A percentile compares a stretch with the other conserved stretches of the same genome.
These are phyloP conservation scores for Amblyopsis hoosieri DNA, from an alignment of 2,797 vertebrate species.

Conservation along the genomic window DNA sequence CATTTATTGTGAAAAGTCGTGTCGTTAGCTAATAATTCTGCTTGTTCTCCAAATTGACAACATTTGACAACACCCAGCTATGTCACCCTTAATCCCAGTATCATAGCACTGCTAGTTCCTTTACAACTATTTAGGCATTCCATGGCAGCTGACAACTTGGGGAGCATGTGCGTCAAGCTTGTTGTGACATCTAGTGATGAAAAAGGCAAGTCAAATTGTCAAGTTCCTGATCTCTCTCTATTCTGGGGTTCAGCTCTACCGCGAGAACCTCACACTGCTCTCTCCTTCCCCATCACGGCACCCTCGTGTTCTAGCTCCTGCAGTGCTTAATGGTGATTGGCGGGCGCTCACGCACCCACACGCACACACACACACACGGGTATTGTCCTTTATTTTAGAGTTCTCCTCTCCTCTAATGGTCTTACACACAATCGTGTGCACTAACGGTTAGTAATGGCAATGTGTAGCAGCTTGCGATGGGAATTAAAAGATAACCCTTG, in stretches of 20 bases:
- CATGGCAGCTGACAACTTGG: not conserved
- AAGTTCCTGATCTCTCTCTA: slow-evolving; percentile 10
- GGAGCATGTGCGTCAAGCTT: slow-evolving; percentile 13
- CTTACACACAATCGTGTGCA: slow-evolving; percentile 30
- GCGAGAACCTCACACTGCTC: slow-evolving; percentile 14
- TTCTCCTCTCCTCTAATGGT: slow-evolving; percentile 37
- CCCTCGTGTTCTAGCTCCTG: slow-evolving; percentile 33
- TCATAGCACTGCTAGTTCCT: slow-evolving; percentile 15
- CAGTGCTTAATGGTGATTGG: slow-evolving; percentile 37
- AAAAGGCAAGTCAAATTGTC: slow-evolving; percentile 2
- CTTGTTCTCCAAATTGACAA: slow-evolving; percentile 28
- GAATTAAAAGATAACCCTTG: slow-evolving; percentile 38
- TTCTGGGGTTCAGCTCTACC: slow-evolving; percentile 17
- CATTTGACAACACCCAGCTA: slow-evolving; percentile 16
- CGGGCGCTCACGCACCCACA: slow-evolving; percentile 15
- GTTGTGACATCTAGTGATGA: not conserved
- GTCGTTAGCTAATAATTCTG: slow-evolving; percentile 38
- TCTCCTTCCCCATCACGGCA: slow-evolving; percentile 26
- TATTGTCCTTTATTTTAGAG: slow-evolving; percentile 57
- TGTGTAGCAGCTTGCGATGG: slow-evolving; percentile 35
- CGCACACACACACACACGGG: slow-evolving; percentile 18
- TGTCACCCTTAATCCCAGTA: slow-evolving; percentile 32
- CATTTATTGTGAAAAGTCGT: slow-evolving; percentile 37
- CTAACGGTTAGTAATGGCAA: slow-evolving; percentile 44
- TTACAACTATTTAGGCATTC: slow-evolving; percentile 18